Base-by-base conservation (phyloP, 2,888 invertebrate genomes). In the Achlya flavicornis region DNA sequence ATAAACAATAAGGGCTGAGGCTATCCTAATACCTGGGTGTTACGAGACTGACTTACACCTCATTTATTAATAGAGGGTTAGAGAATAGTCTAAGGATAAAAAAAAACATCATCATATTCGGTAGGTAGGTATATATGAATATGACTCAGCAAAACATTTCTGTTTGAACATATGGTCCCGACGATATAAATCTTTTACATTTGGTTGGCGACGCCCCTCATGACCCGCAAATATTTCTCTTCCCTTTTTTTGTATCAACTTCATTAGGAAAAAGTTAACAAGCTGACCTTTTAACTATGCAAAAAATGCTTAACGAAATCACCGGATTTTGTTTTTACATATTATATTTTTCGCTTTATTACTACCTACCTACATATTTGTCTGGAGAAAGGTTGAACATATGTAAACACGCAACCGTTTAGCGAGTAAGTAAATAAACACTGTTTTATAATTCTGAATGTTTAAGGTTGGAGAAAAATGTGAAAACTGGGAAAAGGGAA, bases 261-360 rank as follows among this genome's bases (percentile, higher is more conserved):
- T 65, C 64, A 71, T 71, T 72, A 72, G 72, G 69, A 70, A 77
- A 76, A 79, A 75, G 66, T 68, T 75, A 76, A 78, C 70, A 73
- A 78, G 74, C 64, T 65, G 68, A 69, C 43, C 59, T 71, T 73
- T 35, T 38, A 19, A 59, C 64, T 71, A 67, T 3, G 12, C 41
- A 41, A 41, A 41, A 41, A 41, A 41, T 12, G 12, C 41, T 41
- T 67, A 62, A 64, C 63, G 67, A 63, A 62, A 64, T 62, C 71
- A 66, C 66, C 70, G 72, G 71, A 66, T 65, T 43, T 60, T 65
- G 62, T 57, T 61, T 64, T 60, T 60, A 61, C 43, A 63, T 16
- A 26, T 26, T 26, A 10, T 48, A 65, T 63, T 46, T 61, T 63
- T 63, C 33, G 63, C 64, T 64, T 48, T 32, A 35, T 32, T 10